Evolutionary conservation across 1,140 invertebrate species (phyloP).

Genomic region (Aleiodes sp.): DNA sequence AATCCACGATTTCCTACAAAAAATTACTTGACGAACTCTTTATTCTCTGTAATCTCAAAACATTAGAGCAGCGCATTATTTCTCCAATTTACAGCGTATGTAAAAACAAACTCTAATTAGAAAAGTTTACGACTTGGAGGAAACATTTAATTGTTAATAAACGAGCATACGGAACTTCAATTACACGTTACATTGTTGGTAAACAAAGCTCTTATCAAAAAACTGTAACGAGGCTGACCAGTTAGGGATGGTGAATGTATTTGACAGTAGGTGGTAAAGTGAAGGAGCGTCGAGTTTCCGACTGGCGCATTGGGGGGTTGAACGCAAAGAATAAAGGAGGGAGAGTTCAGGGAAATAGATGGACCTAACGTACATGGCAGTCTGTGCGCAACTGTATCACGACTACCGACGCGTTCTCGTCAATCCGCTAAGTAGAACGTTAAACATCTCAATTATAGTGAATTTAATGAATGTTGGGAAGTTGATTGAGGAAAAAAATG

Average conservation of each 20-base stretch:
- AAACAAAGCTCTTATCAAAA: neutral
- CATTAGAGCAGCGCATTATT: too few relatives aligned
- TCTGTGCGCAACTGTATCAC: constrained; percentile 39
- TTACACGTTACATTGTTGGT: neutral
- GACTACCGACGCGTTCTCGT: constrained; percentile 12
- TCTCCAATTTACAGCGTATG: too few relatives aligned
- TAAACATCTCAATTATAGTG: too few relatives aligned
- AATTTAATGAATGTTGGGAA: neutral
- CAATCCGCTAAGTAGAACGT: neutral
- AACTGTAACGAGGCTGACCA: neutral
- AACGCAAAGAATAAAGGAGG: neutral
- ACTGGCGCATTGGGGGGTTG: neutral
- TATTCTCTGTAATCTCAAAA: too few relatives aligned
- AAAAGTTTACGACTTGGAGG: too few relatives aligned
- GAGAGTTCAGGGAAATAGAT: neutral
- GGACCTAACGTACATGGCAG: neutral
- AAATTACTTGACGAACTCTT: too few relatives aligned
- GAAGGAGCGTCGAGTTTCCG: constrained; percentile 9
- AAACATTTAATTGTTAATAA: too few relatives aligned
- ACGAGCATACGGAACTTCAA: too few relatives aligned
- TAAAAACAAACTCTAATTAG: too few relatives aligned
- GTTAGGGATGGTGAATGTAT: neutral
- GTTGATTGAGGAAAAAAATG: neutral
- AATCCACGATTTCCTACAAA: too few relatives aligned
- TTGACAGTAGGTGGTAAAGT: neutral